phyloP scores from a whole-genome alignment of 1,140 invertebrate genomes.

The Lasioglossum albipes region DNA sequence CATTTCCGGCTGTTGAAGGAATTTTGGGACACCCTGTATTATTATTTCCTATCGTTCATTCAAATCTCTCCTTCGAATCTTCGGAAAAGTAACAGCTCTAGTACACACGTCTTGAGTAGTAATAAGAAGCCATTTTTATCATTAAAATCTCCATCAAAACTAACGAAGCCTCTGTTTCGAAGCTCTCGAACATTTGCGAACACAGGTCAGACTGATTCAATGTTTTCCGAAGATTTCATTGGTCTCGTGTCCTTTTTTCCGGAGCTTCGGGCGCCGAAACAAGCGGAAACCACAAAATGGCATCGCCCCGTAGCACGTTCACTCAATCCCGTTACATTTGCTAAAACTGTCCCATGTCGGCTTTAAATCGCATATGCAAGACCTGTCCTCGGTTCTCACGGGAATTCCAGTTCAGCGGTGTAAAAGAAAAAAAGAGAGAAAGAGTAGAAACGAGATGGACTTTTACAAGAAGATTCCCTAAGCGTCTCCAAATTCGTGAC shows the following conservation, averaged over 20 bases:
- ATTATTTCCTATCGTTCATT: too few species aligned
- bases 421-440: neutral
- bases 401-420: neutral
- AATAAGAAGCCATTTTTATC: too few species aligned
- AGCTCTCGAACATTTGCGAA: too few species aligned
- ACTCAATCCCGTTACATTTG: neutral
- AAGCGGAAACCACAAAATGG: neutral
- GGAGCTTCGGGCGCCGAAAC: neutral
- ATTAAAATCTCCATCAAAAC: too few species aligned
- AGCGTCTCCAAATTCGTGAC: conserved; percentile 20
- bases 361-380: conserved; percentile 6
- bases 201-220: too few species aligned
- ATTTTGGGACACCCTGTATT: too few species aligned
- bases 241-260: neutral
- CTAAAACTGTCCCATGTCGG: neutral
- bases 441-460: neutral
- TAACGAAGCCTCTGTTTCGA: too few species aligned
- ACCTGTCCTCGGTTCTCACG: conserved; percentile 4
- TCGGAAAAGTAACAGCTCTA: too few species aligned
- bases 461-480: neutral
- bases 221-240: too few species aligned
- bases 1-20: too few species aligned
- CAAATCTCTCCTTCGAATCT: too few species aligned
- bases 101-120: too few species aligned
- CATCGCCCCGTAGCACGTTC: neutral